phyloP scores from a whole-genome alignment of 2,888 invertebrate species.

The Physocephala rufipes region DNA sequence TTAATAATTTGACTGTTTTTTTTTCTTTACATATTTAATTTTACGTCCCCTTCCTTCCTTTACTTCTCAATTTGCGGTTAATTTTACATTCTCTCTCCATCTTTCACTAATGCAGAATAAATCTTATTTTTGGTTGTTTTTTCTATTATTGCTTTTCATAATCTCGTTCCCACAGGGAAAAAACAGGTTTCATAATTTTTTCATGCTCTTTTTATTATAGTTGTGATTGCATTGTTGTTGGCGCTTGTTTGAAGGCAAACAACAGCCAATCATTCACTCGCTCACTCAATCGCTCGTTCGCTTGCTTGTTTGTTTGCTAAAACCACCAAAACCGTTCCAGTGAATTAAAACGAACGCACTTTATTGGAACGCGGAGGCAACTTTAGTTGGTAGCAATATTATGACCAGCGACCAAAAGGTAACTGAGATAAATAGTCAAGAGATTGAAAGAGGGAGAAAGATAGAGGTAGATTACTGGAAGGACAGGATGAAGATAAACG shows the following conservation, averaged over 20 bases:
- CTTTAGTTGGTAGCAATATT: background rate
- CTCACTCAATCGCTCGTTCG: background rate
- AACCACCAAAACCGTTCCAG: constrained; percentile 17
- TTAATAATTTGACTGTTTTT: no score
- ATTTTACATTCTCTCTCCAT: no score
- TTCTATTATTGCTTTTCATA: background rate
- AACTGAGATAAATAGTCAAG: background rate
- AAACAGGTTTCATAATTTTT: background rate
- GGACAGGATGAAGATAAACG: no score
- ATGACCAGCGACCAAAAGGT: background rate
- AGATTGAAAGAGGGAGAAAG: background rate
- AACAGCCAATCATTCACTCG: background rate
- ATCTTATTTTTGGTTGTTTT: background rate
- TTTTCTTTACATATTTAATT: no score
- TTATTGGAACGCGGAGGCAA: constrained; percentile 12
- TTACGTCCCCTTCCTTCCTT: no score
- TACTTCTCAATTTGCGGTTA: no score
- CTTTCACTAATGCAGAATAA: background rate
- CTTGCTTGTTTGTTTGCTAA: no score
- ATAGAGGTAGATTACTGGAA: background rate
- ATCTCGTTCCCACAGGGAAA: background rate
- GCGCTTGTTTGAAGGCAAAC: no score
- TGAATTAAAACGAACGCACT: constrained; percentile 32
- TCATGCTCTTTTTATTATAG: background rate
- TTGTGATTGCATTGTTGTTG: background rate